Evolutionary conservation across 2,888 invertebrate genomes (phyloP), one percentile per base, ranked within the genome.

Genomic region (Girardia tigrina): DNA sequence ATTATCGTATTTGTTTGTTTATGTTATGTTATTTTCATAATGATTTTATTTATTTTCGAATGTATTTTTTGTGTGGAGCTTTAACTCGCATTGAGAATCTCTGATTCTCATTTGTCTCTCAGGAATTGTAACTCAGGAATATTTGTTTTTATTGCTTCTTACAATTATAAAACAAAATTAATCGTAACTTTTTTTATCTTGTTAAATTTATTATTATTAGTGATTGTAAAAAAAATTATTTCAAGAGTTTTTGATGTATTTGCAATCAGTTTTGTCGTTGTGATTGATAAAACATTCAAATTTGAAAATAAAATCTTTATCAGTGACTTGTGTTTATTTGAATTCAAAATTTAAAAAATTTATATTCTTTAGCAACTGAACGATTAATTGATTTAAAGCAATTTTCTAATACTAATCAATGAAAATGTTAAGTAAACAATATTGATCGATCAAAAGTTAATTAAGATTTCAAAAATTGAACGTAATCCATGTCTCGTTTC

Each of bases 21-120:
- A 56, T 56, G 56, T 23, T n/a, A n/a, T 56, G 56, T 56, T 56
- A 56, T 56, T 56, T 56, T 56, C 56, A 56, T 56, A 56, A 8
- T 56, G 56, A 56, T 56, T 56, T 56, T 56, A 56, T 20, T 56
- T 56, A 56, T 56, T 56, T 56, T 56, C 8, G n/a, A 56, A 56
- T 56, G 56, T 12, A 56, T 56, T 36, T n/a, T 56, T 56, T 56
- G 56, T 56, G 56, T 56, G n/a, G n/a, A 56, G 56, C 56, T 56
- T 56, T 56, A 56, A 56, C 8, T 36, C 16, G 16, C 36, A 36
- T n/a, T 56, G 56, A 16, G 12, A 36, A 56, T n/a, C n/a, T n/a
- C n/a, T n/a, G n/a, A n/a, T n/a, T n/a, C n/a, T n/a, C n/a, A n/a
- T 4, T 56, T 56, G 56, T 16, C 23, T 56, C 56, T 20, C 56